Conservation (phyloP, 2,888 invertebrate species). For the Quadroppia sp. region DNA sequence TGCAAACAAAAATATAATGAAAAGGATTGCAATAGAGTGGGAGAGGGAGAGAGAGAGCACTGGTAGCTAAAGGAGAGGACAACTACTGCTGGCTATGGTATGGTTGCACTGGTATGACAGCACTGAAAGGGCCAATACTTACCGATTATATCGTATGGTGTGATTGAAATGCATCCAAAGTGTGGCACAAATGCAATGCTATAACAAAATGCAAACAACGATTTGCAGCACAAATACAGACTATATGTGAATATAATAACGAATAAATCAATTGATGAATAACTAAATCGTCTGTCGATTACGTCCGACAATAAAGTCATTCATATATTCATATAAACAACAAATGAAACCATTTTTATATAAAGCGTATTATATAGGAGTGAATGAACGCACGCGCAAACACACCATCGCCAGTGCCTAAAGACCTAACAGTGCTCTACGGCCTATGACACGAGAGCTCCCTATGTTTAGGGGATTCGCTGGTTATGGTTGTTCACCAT, state of each 20-base stretch:
- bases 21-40: not conserved
- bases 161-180: not conserved
- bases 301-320: not conserved
- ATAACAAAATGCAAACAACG: not conserved
- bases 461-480: too few species aligned
- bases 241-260: conserved; percentile 1
- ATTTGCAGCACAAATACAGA: not conserved
- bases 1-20: not conserved
- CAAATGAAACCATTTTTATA: conserved; percentile 38
- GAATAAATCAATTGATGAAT: not conserved
- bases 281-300: not conserved
- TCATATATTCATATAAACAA: conserved; percentile 24
- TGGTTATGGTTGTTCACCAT: too few species aligned
- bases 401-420: not conserved
- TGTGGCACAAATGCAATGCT: conserved; percentile 4
- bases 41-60: not conserved
- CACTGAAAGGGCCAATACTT: not conserved
- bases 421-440: conserved; percentile 1
- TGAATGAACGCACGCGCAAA: conserved; percentile 33
- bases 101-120: not conserved
- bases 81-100: too few species aligned
- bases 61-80: too few species aligned
- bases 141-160: not conserved
- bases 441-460: not conserved
- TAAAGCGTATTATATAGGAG: not conserved